Conservation (phyloP, 2,888 invertebrate genomes). For the Bellardia bayeri region DNA sequence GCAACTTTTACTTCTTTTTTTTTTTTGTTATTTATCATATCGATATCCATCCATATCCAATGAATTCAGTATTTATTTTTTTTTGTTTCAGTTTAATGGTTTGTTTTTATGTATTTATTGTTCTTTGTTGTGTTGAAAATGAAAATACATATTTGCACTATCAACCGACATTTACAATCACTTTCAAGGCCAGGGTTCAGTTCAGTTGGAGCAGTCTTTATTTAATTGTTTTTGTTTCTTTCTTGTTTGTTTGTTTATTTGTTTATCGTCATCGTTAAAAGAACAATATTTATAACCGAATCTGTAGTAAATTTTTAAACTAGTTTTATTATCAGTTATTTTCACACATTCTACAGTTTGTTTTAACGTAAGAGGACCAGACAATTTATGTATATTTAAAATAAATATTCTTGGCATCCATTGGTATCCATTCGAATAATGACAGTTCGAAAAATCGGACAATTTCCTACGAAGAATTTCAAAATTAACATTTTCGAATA, state of each 20-base stretch:
- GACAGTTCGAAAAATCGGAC: too few relatives aligned
- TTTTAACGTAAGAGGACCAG: not conserved
- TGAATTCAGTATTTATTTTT: not conserved
- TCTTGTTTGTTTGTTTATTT: not conserved
- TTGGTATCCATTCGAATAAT: too few relatives aligned
- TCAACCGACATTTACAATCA: slow-evolving; percentile 36
- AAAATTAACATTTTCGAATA: too few relatives aligned
- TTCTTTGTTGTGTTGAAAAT: slow-evolving; percentile 39
- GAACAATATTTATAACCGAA: slow-evolving; percentile 5
- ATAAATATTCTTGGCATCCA: too few relatives aligned
- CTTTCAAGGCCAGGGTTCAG: slow-evolving; percentile 50
- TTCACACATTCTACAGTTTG: not conserved
- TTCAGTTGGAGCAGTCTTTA: slow-evolving; percentile 16
- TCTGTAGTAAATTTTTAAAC: slow-evolving; percentile 20
- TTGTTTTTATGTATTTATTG: not conserved
- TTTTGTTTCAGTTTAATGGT: not conserved
- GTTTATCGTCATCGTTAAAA: slow-evolving; percentile 13
- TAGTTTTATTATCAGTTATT: slow-evolving; percentile 26
- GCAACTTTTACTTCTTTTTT: slow-evolving; percentile 23
- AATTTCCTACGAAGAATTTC: too few relatives aligned
- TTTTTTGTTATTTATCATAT: not conserved
- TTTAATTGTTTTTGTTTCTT: not conserved
- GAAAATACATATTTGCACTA: slow-evolving; percentile 30
- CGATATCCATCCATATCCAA: not conserved
- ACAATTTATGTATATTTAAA: too few relatives aligned